Evolutionary conservation across 1,140 invertebrate genomes (phyloP).

Genomic region (Psix sp.): DNA sequence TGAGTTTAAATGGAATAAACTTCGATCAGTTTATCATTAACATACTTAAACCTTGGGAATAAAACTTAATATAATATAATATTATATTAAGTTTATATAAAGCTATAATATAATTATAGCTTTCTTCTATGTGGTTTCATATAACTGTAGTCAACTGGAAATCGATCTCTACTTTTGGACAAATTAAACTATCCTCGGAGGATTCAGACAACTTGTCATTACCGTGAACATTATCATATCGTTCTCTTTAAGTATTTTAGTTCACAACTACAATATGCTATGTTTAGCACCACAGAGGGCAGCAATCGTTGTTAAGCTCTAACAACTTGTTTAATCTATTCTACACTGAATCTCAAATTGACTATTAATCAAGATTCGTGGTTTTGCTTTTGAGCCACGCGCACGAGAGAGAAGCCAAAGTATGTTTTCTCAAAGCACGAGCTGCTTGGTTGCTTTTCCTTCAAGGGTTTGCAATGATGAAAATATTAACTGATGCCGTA

Average conservation of each 20-base stretch:
- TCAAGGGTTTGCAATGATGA: too few relatives aligned
- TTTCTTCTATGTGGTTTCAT: too few relatives aligned
- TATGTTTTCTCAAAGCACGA: constrained; percentile 16
- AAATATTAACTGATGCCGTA: too few relatives aligned
- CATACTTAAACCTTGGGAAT: too few relatives aligned
- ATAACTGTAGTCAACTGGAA: too few relatives aligned
- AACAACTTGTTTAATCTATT: constrained; percentile 51
- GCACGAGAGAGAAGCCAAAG: constrained; percentile 10
- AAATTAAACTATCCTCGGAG: constrained; percentile 31
- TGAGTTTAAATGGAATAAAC: too few relatives aligned
- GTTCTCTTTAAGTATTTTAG: constrained; percentile 52
- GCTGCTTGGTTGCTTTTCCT: too few relatives aligned
- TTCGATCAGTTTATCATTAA: too few relatives aligned
- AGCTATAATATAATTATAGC: too few relatives aligned
- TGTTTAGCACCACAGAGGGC: constrained; percentile 16
- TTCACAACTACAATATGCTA: constrained; percentile 37
- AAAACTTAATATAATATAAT: too few relatives aligned
- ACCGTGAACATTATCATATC: constrained; percentile 39
- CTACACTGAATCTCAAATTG: constrained; percentile 40
- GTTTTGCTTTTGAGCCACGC: constrained; percentile 21
- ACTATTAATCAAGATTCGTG: constrained; percentile 50
- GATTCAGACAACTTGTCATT: constrained; percentile 39
- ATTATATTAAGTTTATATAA: too few relatives aligned
- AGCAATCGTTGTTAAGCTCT: constrained; percentile 42
- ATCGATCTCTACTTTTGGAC: constrained; percentile 21